These are phyloP conservation scores for Drosophila histrio DNA, from an alignment of 2,888 invertebrate species.

Conservation along the genomic window DNA sequence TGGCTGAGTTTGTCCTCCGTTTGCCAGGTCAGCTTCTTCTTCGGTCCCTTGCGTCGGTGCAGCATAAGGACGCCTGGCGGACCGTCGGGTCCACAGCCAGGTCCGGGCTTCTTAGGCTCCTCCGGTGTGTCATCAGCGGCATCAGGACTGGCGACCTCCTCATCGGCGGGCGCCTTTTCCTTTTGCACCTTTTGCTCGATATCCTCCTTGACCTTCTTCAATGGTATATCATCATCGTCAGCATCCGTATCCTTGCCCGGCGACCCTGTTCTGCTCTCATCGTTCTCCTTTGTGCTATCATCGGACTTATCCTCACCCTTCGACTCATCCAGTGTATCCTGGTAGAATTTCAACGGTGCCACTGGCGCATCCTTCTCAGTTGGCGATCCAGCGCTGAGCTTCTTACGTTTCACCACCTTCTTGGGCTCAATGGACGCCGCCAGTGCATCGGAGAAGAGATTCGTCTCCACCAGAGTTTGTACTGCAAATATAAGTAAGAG, in stretches of 20 bases:
- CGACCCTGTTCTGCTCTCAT: conserved; percentile 46
- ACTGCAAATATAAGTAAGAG: conserved; percentile 85
- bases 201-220: conserved; percentile 83
- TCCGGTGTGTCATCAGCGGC: conserved; percentile 66
- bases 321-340: conserved; percentile 91
- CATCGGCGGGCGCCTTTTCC: conserved; percentile 60
- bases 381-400: conserved; percentile 85
- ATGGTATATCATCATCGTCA: conserved; percentile 83
- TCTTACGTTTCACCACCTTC: conserved; percentile 91
- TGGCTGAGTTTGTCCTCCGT: conserved; percentile 91
- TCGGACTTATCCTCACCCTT: conserved; percentile 78
- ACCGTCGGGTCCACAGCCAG: conserved; percentile 86
- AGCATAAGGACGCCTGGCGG: conserved; percentile 90
- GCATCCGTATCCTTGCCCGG: conserved; percentile 69
- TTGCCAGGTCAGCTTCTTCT: conserved; percentile 92
- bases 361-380: conserved; percentile 87
- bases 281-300: conserved; percentile 73
- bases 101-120: conserved; percentile 81
- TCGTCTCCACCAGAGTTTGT: conserved; percentile 93
- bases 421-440: conserved; percentile 89
- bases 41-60: conserved; percentile 91
- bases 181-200: conserved; percentile 82
- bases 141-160: conserved; percentile 46
- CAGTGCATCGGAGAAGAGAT: conserved; percentile 96
- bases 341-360: conserved; percentile 92